A percentile compares a stretch with the other conserved stretches of the same genome.
Evolutionary conservation across 2,113 vertebrate species (phyloP).

Genomic region (Macquaria ambigua): DNA sequence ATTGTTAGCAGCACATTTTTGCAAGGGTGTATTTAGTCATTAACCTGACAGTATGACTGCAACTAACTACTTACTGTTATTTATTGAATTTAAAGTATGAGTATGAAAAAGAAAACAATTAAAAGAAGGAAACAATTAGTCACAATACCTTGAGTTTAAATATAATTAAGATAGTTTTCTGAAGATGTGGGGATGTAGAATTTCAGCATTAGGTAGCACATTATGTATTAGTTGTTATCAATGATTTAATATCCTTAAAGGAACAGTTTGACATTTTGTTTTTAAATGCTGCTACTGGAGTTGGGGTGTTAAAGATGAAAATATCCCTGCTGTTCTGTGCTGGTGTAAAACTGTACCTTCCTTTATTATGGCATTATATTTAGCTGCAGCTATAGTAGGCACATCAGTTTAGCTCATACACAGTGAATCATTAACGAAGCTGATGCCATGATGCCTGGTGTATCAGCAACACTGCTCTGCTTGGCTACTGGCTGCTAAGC

Average conservation of each 20-base stretch:
- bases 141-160: neutral
- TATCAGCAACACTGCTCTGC: constrained; percentile 22
- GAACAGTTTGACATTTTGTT: constrained; percentile 20
- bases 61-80: neutral
- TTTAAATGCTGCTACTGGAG: constrained; percentile 33
- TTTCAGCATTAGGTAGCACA: neutral
- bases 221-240: neutral
- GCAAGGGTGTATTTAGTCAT: neutral
- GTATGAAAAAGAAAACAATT: neutral
- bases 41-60: neutral
- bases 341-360: neutral
- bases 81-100: no score
- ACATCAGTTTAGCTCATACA: constrained; percentile 23
- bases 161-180: neutral
- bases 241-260: neutral
- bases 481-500: constrained; percentile 9
- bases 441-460: constrained; percentile 31
- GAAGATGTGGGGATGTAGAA: neutral
- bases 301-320: constrained; percentile 25
- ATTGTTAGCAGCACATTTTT: neutral
- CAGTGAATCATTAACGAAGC: constrained; percentile 38
- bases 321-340: constrained; percentile 33
- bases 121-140: neutral
- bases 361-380: constrained; percentile 37
- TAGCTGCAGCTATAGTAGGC: constrained; percentile 47